Percentiles rank a stretch among this genome's conserved stretches.
phyloP scores from a whole-genome alignment of 2,888 invertebrate genomes.

The Hanleya hanleyi region DNA sequence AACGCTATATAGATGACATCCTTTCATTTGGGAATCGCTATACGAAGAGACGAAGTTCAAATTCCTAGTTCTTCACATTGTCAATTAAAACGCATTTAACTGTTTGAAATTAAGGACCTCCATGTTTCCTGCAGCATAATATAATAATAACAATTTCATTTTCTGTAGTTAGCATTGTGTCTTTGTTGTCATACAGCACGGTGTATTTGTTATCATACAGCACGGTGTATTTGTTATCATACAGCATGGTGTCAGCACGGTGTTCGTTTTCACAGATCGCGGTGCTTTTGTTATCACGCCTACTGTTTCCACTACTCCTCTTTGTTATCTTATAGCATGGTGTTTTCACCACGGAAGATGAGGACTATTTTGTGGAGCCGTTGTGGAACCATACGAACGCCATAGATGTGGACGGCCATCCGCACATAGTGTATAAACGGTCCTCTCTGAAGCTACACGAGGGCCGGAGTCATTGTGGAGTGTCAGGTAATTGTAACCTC shows the following conservation, averaged over 20 bases:
- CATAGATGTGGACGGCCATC: conserved; percentile 53
- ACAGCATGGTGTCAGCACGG: not conserved
- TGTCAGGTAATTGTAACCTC: conserved; percentile 46
- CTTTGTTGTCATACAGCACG: not conserved
- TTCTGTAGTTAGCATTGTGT: not conserved
- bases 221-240: not conserved
- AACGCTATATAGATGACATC: no score
- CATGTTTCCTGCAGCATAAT: no score
- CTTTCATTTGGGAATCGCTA: no score
- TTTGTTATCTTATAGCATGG: conserved; percentile 59
- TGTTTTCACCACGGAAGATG: conserved; percentile 63
- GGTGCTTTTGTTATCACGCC: not conserved
- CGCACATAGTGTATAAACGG: conserved; percentile 66
- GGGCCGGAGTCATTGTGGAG: conserved; percentile 56
- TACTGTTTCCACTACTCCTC: no score
- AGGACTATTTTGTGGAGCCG: conserved; percentile 69
- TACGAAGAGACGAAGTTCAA: no score
- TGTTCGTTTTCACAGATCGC: not conserved
- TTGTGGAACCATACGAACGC: conserved; percentile 65
- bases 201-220: not conserved
- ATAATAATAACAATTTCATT: no score
- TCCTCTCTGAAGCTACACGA: conserved; percentile 58
- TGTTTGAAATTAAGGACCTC: no score
- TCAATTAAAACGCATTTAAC: no score
- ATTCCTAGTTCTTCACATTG: no score